Base-by-base conservation (phyloP, 2,797 vertebrate species). In the Gambelia wislizenii region DNA sequence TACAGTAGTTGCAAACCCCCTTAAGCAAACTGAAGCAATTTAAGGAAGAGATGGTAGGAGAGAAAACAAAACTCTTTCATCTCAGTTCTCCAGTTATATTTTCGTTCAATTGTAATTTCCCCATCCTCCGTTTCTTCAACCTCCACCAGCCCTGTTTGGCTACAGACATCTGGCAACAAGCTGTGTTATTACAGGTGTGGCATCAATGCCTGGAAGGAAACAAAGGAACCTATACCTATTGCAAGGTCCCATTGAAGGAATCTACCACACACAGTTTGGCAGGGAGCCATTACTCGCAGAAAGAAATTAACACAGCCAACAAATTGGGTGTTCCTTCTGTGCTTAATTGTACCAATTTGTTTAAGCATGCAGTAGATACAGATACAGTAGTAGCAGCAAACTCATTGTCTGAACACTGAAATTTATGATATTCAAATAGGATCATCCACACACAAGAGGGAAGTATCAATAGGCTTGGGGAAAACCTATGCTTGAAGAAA, bases 351-450 rank as follows among this genome's bases (percentile, higher is more conserved):
- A 44, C 61, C 75, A 56, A 72, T 87, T 82, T 72, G 64, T 61
- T 44, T 93, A 83, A 64, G 87, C 80, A 87, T 61, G 39, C 54
- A 7, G 22, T 36, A 36, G 30, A 16, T 25, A n/a, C n/a, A 93
- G 16, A 5, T 77, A 54, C 0, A 0, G n/a, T 22, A 47, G 12
- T 47, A 27, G 61, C 8, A 83, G 47, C n/a, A 22, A 13, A n/a
- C 6, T 36, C 33, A 70, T 83, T 47, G 44, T 70, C 47, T 49
- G 30, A 84, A 49, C 30, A 52, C 61, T 56, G 18, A 27, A 36
- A 12, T 33, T 30, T 12, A 22, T 44, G 6, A 30, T 42, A 6
- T 30, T 39, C 10, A 47, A 72, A 39, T 67, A 39, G 10, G 47
- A 33, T 59, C 69, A 3, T 3, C 27, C 30, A 67, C 30, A 1